phyloP scores from a whole-genome alignment of 92 coral and sea anemone genomes.

The Plumapathes pennacea region DNA sequence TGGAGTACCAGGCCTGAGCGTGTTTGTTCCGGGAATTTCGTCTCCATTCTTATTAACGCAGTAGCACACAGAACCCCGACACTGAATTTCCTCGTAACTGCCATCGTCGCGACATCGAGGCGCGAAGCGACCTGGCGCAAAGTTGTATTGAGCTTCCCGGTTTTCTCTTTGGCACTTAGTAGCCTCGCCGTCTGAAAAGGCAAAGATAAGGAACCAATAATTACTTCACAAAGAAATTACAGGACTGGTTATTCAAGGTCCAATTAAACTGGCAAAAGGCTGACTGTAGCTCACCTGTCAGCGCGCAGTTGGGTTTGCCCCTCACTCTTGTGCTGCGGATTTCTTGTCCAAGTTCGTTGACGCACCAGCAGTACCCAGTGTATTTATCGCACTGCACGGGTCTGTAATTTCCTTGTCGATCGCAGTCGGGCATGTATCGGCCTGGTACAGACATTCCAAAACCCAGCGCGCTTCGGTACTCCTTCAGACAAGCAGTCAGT shows the following conservation, averaged over 20 bases:
- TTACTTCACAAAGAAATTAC: not conserved
- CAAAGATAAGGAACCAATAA: not conserved
- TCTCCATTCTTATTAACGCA: slow-evolving; percentile 81
- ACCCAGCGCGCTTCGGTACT: slow-evolving; percentile 50
- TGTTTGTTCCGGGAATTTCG: slow-evolving; percentile 78
- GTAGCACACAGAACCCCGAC: slow-evolving; percentile 79
- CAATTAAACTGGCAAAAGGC: not conserved
- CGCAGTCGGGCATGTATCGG: slow-evolving; percentile 68
- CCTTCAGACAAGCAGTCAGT: slow-evolving; percentile 50
- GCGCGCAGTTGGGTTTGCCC: slow-evolving; percentile 59
- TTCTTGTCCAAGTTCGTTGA: slow-evolving; percentile 70
- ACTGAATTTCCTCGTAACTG: slow-evolving; percentile 73
- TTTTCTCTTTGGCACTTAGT: slow-evolving; percentile 77
- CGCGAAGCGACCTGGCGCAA: slow-evolving; percentile 60
- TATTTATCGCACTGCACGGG: slow-evolving; percentile 54
- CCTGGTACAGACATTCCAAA: slow-evolving; percentile 58
- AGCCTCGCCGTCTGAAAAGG: slow-evolving; percentile 42
- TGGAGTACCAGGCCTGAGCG: slow-evolving; percentile 58
- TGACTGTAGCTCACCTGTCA: slow-evolving; percentile 16
- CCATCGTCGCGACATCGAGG: slow-evolving; percentile 84
- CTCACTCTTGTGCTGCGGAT: slow-evolving; percentile 65
- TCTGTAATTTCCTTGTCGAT: slow-evolving; percentile 57
- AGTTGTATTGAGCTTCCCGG: slow-evolving; percentile 45
- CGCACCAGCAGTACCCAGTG: slow-evolving; percentile 75
- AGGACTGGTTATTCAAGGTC: not conserved